phyloP scores from a whole-genome alignment of 2,113 vertebrate species.

The Dolichotis patagonum region DNA sequence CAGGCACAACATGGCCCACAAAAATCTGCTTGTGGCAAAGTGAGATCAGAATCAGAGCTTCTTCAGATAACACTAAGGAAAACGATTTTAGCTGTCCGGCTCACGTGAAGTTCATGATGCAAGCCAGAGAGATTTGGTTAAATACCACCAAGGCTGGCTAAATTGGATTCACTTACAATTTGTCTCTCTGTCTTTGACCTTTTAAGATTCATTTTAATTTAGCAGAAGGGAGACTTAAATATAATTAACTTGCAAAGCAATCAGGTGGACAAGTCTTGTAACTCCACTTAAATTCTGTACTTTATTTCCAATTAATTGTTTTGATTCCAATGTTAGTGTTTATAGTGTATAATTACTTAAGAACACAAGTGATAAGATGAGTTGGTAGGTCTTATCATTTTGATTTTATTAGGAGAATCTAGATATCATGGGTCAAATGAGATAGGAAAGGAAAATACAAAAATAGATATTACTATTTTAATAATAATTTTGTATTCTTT shows the following conservation, averaged over 20 bases:
- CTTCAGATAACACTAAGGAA: background rate
- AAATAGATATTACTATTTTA: background rate
- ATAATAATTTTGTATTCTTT: background rate
- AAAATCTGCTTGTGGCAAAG: constrained; percentile 21
- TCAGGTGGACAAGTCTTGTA: background rate
- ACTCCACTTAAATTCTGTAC: background rate
- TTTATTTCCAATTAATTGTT: constrained; percentile 10
- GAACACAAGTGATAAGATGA: background rate
- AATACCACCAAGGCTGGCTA: background rate
- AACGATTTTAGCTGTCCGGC: background rate
- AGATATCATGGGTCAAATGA: background rate
- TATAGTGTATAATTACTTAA: background rate
- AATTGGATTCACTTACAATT: constrained; percentile 32
- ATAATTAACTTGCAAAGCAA: constrained; percentile 19
- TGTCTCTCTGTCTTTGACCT: background rate
- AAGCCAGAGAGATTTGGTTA: constrained; percentile 40
- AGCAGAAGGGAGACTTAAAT: background rate
- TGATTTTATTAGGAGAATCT: constrained; percentile 46
- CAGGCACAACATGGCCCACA: background rate
- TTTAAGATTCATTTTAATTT: background rate
- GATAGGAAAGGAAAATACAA: background rate
- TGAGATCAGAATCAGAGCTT: constrained; percentile 7
- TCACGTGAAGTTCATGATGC: constrained; percentile 35
- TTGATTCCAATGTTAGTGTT: background rate
- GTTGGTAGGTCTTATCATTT: background rate